Conservation (phyloP, 2,888 invertebrate species). For the Metalampra italica region DNA sequence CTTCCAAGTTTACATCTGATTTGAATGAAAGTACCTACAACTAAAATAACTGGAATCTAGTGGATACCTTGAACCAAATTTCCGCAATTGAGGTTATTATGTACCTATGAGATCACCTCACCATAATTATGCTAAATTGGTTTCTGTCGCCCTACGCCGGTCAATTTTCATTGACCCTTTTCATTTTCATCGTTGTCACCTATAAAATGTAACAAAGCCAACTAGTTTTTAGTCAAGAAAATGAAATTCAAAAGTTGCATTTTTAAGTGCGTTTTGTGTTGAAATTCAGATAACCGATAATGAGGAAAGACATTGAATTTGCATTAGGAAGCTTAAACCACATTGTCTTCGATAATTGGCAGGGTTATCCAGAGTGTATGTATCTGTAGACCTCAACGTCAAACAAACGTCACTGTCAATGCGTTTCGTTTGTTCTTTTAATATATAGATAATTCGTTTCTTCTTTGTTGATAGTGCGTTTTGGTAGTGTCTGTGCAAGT, state of each 20-base stretch:
- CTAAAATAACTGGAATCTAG: neutral
- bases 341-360: neutral
- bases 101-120: constrained; percentile 3
- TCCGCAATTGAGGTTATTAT: neutral
- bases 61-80: neutral
- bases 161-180: neutral
- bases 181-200: neutral
- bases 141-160: neutral
- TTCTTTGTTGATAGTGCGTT: too few relatives aligned
- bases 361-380: neutral
- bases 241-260: neutral
- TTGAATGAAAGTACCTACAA: too few relatives aligned
- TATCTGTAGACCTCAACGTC: too few relatives aligned
- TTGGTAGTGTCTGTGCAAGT: too few relatives aligned
- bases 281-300: neutral
- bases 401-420: neutral
- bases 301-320: neutral
- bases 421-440: neutral
- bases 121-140: neutral
- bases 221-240: neutral
- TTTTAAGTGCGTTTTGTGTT: neutral
- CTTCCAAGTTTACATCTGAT: too few relatives aligned
- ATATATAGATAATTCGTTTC: too few relatives aligned
- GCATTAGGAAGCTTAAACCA: neutral
- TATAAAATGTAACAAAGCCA: neutral